phyloP scores from a whole-genome alignment of 2,797 vertebrate genomes.

The Tauraco hartlaubi region DNA sequence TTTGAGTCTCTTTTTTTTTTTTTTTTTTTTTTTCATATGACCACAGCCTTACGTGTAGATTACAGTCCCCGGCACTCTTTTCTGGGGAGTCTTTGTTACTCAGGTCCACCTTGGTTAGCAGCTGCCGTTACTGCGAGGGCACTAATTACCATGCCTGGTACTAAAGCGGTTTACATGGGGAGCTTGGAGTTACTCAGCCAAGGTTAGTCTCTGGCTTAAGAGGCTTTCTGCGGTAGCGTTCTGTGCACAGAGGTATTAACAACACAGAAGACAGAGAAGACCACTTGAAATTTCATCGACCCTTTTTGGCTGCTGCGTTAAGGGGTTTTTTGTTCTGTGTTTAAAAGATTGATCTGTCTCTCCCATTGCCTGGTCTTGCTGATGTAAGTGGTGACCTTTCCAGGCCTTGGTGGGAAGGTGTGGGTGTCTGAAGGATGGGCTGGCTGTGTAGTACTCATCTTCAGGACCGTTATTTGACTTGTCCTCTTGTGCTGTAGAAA shows the following conservation, averaged over 20 bases:
- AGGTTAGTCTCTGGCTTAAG: constrained; percentile 66
- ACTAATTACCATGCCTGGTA: constrained; percentile 82
- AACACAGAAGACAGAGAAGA: neutral
- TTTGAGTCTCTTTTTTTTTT: constrained; percentile 18
- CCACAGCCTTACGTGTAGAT: neutral
- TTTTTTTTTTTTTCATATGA: neutral
- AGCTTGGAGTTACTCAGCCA: constrained; percentile 60
- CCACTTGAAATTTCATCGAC: neutral
- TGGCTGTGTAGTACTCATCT: neutral
- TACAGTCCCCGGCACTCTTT: neutral
- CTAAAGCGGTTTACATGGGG: constrained; percentile 84
- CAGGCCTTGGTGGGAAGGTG: neutral
- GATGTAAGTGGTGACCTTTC: neutral
- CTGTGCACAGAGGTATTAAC: constrained; percentile 32
- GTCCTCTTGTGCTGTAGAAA: neutral
- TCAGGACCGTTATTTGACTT: neutral
- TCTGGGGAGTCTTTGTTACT: constrained; percentile 80
- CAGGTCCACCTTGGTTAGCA: constrained; percentile 82
- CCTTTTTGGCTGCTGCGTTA: neutral
- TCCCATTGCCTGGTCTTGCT: neutral
- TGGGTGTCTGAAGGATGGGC: neutral
- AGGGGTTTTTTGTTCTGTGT: neutral
- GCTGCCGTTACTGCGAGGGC: constrained; percentile 81
- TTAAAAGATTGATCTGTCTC: neutral
- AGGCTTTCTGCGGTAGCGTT: constrained; percentile 56